Base-by-base conservation (phyloP, 2,888 invertebrate species). In the Volucella zonaria region DNA sequence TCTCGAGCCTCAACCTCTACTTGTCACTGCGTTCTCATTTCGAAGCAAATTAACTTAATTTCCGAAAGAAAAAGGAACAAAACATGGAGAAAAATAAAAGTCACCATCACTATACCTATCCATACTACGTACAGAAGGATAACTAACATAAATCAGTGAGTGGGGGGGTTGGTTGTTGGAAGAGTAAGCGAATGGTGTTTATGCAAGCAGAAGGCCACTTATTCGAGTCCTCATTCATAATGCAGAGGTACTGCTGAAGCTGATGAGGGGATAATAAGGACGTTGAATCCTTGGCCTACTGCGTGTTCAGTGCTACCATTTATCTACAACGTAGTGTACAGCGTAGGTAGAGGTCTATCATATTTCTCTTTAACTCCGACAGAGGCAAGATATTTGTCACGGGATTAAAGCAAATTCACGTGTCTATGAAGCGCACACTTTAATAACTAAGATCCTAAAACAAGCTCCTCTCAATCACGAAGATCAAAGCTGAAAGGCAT, bases 251-350 rank as follows among this genome's bases (percentile, higher is more conserved):
- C 56, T 58, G 62, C 23, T 77, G 68, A 70, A 49, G 62, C 23
- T 77, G 68, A 70, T 68, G 68, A 70, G 77, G 4, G 51, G 51
- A 51, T 67, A 66, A 67, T 75, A 70, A 68, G 23, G 54, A 67
- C 47, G 62, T 62, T 31, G 52, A 70, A 54, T 77, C 77, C 77
- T 77, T 77, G 77, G 68, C 77, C 77, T 77, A 77, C 68, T 77
- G 56, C 40, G 45, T 56, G 58, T 58, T 31, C 8, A 31, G 47
- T 47, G 38, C 43, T 18, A 31, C 45, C 31, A 15, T 59, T 45
- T 9, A 38, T 61, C 51, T 76, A 42, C 31, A 38, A 45, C n/a
- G 11, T 42, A 43, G 3, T 52, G 52, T 31, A 9, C 11, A 40
- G 43, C 71, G 43, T 15, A 43, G 8, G 61, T 12, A 45, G 10